A percentile compares a stretch with the other conserved stretches of the same genome.
These are phyloP conservation scores for Myrmecophaga tridactyla DNA, from an alignment of 2,113 vertebrate genomes.

Conservation along the genomic window DNA sequence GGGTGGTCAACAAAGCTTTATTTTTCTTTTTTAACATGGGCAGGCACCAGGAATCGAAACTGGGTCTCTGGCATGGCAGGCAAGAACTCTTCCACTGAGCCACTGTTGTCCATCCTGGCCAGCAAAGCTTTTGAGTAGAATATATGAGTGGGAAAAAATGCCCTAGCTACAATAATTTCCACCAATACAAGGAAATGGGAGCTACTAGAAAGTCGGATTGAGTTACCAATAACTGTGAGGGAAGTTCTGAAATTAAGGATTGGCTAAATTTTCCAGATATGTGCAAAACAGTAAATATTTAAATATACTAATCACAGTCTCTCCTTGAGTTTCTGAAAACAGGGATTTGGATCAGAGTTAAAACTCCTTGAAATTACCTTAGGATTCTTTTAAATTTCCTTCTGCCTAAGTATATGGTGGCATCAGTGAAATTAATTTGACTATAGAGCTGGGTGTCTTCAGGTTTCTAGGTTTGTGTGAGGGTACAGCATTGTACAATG, in stretches of 20 bases:
- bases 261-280: neutral
- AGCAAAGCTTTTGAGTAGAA: neutral
- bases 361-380: neutral
- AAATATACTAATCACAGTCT: neutral
- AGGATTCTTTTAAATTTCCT: neutral
- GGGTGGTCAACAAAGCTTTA: too few relatives aligned
- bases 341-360: neutral
- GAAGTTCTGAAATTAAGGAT: neutral
- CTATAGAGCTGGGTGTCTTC: neutral
- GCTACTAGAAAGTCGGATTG: neutral
- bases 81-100: too few relatives aligned
- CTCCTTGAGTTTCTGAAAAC: neutral
- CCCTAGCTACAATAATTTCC: neutral
- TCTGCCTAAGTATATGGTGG: neutral
- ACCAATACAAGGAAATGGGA: neutral
- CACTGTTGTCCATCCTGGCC: too few relatives aligned
- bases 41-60: too few relatives aligned
- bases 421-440: neutral
- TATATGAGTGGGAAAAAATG: neutral
- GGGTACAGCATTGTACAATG: neutral
- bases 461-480: neutral
- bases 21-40: too few relatives aligned
- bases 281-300: neutral
- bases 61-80: too few relatives aligned
- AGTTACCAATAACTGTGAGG: neutral